Percentiles rank a stretch among this genome's conserved stretches.
phyloP scores from a whole-genome alignment of 2,797 vertebrate species.

The Lates japonicus region DNA sequence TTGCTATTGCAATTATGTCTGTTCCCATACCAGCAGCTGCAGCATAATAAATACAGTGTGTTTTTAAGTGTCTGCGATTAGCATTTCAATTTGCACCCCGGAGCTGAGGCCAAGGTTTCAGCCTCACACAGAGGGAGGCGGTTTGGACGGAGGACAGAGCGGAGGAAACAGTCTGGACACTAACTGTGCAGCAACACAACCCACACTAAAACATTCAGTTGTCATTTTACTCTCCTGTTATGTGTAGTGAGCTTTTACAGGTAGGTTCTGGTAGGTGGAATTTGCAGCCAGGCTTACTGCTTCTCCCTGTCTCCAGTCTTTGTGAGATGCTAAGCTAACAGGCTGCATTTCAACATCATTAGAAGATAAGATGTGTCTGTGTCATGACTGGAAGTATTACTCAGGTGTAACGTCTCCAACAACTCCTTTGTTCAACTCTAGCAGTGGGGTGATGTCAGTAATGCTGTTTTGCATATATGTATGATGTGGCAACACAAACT shows the following conservation, averaged over 20 bases:
- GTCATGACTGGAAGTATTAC: neutral
- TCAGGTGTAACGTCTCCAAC: neutral
- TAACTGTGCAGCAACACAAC: neutral
- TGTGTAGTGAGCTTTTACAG: neutral
- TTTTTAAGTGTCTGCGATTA: conserved; percentile 52
- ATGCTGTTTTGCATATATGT: conserved; percentile 46
- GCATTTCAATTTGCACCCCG: conserved; percentile 53
- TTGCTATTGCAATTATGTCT: conserved; percentile 64
- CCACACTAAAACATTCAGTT: neutral
- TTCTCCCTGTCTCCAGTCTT: neutral
- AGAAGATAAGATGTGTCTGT: neutral
- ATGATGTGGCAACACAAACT: neutral
- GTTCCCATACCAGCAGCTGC: conserved; percentile 70
- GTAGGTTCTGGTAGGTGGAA: neutral
- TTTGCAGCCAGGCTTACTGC: neutral
- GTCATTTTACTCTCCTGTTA: neutral
- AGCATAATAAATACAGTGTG: conserved; percentile 62
- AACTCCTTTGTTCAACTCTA: neutral
- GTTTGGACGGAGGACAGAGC: conserved; percentile 19
- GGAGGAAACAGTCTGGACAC: neutral
- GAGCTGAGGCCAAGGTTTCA: conserved; percentile 42
- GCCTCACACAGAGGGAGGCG: conserved; percentile 11
- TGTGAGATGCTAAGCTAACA: neutral
- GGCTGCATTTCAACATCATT: neutral
- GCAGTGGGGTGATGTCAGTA: neutral